These are phyloP conservation scores for Staurois parvus DNA, from an alignment of 2,797 vertebrate species.

Conservation along the genomic window DNA sequence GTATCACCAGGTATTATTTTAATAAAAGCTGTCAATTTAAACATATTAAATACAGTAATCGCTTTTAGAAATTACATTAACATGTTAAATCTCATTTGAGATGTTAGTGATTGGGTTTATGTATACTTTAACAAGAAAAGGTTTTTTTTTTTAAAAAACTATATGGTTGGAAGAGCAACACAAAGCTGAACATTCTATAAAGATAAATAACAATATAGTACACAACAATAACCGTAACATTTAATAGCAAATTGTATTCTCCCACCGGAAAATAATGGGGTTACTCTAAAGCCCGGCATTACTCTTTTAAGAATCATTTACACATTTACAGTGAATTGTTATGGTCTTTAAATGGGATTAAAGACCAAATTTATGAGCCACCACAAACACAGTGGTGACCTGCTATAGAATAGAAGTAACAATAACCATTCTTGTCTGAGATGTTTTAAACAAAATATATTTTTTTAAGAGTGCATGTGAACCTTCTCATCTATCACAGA, in stretches of 20 bases:
- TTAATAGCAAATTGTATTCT: conserved; percentile 5
- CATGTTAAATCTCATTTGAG: too few relatives aligned
- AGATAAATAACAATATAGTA: not conserved
- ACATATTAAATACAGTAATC: too few relatives aligned
- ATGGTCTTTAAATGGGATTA: conserved; percentile 18
- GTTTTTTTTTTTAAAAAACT: not conserved
- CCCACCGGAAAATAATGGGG: conserved; percentile 3
- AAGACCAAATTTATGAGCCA: conserved; percentile 35
- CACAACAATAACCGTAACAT: conserved; percentile 2
- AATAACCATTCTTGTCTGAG: conserved; percentile 37
- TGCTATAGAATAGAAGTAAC: conserved; percentile 3
- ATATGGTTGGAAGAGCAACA: not conserved
- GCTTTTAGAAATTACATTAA: too few relatives aligned
- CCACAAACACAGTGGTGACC: conserved; percentile 30
- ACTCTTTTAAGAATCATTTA: conserved; percentile 28
- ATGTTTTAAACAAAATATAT: conserved; percentile 39
- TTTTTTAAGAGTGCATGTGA: not conserved
- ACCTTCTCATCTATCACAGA: conserved; percentile 25
- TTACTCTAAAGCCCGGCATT: not conserved
- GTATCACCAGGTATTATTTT: too few relatives aligned
- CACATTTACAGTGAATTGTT: conserved; percentile 32
- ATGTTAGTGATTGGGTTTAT: too few relatives aligned
- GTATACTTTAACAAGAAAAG: too few relatives aligned
- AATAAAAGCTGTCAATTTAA: too few relatives aligned
- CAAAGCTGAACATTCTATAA: not conserved